These are phyloP conservation scores for Hyperoplus lanceolatus DNA, from an alignment of 2,797 vertebrate species.

Conservation along the genomic window DNA sequence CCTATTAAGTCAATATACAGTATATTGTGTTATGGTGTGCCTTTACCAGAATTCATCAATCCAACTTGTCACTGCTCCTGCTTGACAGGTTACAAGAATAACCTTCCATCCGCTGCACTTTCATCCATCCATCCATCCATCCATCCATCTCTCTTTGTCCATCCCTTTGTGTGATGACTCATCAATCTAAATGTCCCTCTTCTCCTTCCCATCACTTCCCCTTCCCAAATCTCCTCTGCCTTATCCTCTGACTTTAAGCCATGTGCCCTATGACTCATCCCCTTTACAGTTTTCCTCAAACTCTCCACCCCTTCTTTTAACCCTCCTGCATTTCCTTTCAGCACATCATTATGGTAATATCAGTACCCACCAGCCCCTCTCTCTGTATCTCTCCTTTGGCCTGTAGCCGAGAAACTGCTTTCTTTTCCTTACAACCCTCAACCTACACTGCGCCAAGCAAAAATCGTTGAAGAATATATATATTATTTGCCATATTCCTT, in stretches of 20 bases:
- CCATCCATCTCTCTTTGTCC: constrained; percentile 24
- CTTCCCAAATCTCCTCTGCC: constrained; percentile 33
- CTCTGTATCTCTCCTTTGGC: constrained; percentile 22
- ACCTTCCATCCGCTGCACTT: constrained; percentile 40
- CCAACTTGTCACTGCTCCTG: constrained; percentile 40
- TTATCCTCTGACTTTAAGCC: constrained; percentile 40
- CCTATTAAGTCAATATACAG: too few relatives aligned
- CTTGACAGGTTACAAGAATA: constrained; percentile 55
- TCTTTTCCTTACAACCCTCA: constrained; percentile 22
- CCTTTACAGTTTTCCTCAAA: constrained; percentile 42
- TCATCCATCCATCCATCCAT: constrained; percentile 55
- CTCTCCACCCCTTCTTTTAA: constrained; percentile 35
- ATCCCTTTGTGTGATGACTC: constrained; percentile 55
- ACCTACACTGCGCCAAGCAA: not conserved
- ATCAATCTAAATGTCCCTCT: constrained; percentile 67
- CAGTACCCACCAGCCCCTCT: constrained; percentile 38
- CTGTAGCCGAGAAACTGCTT: constrained; percentile 36
- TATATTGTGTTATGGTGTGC: constrained; percentile 7
- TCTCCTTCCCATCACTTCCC: constrained; percentile 36
- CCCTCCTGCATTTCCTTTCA: constrained; percentile 32
- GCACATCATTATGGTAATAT: constrained; percentile 49
- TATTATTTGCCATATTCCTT: constrained; percentile 22
- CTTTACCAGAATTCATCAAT: constrained; percentile 6
- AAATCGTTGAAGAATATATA: constrained; percentile 25
- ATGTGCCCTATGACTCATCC: constrained; percentile 56